phyloP scores from a whole-genome alignment of 2,888 invertebrate species.

The Cephus sareptanus region DNA sequence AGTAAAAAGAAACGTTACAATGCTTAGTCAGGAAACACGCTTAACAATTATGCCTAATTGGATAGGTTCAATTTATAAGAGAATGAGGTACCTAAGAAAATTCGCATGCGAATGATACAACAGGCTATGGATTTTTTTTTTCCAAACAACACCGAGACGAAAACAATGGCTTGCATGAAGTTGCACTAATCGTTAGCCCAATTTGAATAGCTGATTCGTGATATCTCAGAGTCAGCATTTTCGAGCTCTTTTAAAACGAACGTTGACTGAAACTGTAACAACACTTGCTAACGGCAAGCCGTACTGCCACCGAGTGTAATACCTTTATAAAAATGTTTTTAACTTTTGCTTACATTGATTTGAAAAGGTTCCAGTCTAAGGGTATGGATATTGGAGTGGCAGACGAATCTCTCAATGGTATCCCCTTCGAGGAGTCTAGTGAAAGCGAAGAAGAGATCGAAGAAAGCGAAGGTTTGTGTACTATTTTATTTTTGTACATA shows the following conservation, averaged over 20 bases:
- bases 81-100: neutral
- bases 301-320: neutral
- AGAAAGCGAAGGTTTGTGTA: constrained; percentile 59
- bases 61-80: neutral
- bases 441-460: constrained; percentile 76
- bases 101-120: neutral
- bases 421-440: constrained; percentile 77
- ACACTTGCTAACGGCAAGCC: neutral
- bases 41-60: neutral
- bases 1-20: neutral
- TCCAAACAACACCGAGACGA: neutral
- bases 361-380: constrained; percentile 79
- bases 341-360: constrained; percentile 30
- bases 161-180: neutral
- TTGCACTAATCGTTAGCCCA: neutral
- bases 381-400: constrained; percentile 85
- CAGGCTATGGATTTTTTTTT: neutral
- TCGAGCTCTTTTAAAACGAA: neutral
- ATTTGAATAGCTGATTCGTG: neutral
- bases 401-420: constrained; percentile 80
- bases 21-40: neutral
- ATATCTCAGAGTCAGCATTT: constrained; percentile 26
- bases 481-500: neutral
- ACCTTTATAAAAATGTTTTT: constrained; percentile 24
- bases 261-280: neutral